These are phyloP conservation scores for Caenorhabditis brenneri DNA, from an alignment of 1,140 invertebrate species.

Conservation along the genomic window DNA sequence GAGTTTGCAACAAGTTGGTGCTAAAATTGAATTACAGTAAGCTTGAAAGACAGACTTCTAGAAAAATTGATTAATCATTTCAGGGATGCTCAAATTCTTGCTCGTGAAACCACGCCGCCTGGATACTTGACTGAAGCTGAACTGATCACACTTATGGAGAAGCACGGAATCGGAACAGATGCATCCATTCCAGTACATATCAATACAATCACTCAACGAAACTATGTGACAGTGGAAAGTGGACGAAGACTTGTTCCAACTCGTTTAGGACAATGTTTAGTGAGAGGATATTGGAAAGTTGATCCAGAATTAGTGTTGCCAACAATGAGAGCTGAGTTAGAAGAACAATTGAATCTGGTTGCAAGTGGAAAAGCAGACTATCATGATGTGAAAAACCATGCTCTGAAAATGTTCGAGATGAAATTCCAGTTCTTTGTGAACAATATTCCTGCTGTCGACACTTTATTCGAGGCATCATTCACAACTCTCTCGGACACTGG, in stretches of 20 bases:
- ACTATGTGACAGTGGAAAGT: conserved; percentile 82
- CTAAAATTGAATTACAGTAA: conserved; percentile 13
- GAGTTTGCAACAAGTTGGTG: conserved; percentile 76
- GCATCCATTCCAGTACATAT: conserved; percentile 99
- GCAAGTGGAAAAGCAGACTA: conserved; percentile 87
- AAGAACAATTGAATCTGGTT: conserved; percentile 95
- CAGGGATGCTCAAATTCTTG: conserved; percentile 79
- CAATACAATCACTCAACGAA: conserved; percentile 95
- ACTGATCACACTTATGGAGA: conserved; percentile 98
- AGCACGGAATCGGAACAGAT: conserved; percentile 98
- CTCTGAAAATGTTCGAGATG: conserved; percentile 88
- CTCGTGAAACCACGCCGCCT: conserved; percentile 90
- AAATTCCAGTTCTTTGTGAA: conserved; percentile 96
- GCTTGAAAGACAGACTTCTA: background rate
- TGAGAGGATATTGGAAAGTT: conserved; percentile 92
- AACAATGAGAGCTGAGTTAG: conserved; percentile 94
- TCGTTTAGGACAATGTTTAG: conserved; percentile 87
- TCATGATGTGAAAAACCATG: conserved; percentile 77
- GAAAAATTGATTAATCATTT: background rate
- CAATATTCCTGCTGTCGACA: conserved; percentile 89
- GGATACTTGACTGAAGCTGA: conserved; percentile 97
- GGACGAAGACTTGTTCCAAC: conserved; percentile 71
- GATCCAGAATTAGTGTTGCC: conserved; percentile 93
- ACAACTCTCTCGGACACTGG: conserved; percentile 90
- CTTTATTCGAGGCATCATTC: conserved; percentile 93